These are phyloP conservation scores for Machaerirhynchus nigripectus DNA, from an alignment of 2,113 vertebrate genomes.

Conservation along the genomic window DNA sequence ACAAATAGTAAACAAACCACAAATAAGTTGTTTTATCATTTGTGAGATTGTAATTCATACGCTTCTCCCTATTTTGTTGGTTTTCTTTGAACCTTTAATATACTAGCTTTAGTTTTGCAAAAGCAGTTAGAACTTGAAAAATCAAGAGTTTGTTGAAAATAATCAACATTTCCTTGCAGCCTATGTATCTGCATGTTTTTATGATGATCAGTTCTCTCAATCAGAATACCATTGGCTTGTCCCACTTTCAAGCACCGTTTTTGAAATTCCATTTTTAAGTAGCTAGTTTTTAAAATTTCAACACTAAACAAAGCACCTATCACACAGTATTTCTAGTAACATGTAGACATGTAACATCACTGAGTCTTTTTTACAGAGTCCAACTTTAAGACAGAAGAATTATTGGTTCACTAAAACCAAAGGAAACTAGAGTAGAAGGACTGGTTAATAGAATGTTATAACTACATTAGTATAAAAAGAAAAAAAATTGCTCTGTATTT, in stretches of 20 bases:
- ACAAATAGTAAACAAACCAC: not conserved
- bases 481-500: not conserved
- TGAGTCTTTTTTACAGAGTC: not conserved
- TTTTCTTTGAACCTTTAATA: not conserved
- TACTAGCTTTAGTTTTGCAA: not conserved
- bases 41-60: not conserved
- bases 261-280: not conserved
- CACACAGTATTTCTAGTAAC: not conserved
- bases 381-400: not conserved
- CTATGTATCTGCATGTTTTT: not conserved
- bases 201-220: not conserved
- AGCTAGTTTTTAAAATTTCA: not conserved
- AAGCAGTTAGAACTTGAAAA: not conserved
- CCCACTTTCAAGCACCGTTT: not conserved
- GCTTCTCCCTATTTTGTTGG: not conserved
- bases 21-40: not conserved
- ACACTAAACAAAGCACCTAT: not conserved
- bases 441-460: not conserved
- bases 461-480: not conserved
- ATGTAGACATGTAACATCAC: not conserved
- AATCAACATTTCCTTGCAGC: not conserved
- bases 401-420: not conserved
- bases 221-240: not conserved
- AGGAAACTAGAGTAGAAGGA: not conserved
- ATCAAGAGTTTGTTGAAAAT: not conserved